Conservation (phyloP, 2,888 invertebrate genomes). For the Zelleria hepariella region DNA sequence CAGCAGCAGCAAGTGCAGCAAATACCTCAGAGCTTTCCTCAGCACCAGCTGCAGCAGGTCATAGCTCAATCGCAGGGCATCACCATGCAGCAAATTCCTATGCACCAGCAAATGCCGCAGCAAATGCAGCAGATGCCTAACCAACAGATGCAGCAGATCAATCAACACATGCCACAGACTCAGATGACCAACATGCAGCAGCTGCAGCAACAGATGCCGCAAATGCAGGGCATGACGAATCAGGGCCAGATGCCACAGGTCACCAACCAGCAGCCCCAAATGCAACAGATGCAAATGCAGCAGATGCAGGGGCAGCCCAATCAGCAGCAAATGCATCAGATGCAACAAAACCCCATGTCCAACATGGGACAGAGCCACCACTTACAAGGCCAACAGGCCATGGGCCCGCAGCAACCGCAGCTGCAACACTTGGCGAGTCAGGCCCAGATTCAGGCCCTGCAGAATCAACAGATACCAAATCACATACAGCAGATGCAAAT, state of each 20-base stretch:
- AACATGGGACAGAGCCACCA: slow-evolving; percentile 63
- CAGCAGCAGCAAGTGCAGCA: slow-evolving; percentile 67
- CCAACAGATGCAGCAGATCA: slow-evolving; percentile 68
- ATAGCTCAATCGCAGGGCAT: slow-evolving; percentile 65
- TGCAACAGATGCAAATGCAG: slow-evolving; percentile 69
- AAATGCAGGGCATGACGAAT: slow-evolving; percentile 62
- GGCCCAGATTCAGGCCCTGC: slow-evolving; percentile 65
- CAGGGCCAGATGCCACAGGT: slow-evolving; percentile 64
- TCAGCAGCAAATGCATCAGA: slow-evolving; percentile 61
- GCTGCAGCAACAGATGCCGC: slow-evolving; percentile 67
- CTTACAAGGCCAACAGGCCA: slow-evolving; percentile 56
- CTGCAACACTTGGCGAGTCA: slow-evolving; percentile 65
- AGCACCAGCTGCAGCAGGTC: slow-evolving; percentile 67
- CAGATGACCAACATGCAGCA: slow-evolving; percentile 64
- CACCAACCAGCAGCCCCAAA: slow-evolving; percentile 58
- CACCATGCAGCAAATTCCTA: slow-evolving; percentile 66
- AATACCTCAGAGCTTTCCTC: slow-evolving; percentile 68
- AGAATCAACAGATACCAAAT: slow-evolving; percentile 69
- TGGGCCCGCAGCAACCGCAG: slow-evolving; percentile 62
- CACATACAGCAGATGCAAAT: slow-evolving; percentile 71
- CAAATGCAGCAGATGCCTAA: slow-evolving; percentile 69
- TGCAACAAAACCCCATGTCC: slow-evolving; percentile 65
- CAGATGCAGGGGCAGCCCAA: slow-evolving; percentile 63
- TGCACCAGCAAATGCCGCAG: slow-evolving; percentile 68
- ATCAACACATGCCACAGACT: slow-evolving; percentile 59